Percentiles rank a stretch among this genome's conserved stretches.
Conservation (phyloP, 2,888 invertebrate genomes). For the Netelia virgata region DNA sequence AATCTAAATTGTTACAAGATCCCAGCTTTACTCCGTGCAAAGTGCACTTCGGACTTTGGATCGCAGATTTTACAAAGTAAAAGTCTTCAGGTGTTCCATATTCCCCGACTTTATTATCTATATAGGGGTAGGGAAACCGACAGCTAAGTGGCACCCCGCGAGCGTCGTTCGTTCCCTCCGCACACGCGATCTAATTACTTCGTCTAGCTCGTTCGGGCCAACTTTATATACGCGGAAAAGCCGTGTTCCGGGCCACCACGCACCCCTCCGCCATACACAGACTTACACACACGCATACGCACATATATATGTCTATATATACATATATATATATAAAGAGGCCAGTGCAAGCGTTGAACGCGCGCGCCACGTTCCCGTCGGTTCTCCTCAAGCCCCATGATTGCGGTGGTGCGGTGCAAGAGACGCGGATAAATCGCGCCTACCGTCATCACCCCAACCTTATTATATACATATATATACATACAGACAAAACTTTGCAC, state of each 20-base stretch:
- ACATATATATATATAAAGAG: background rate
- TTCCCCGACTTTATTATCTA: background rate
- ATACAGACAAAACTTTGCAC: background rate
- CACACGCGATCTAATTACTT: conserved; percentile 69
- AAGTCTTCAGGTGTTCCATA: no score
- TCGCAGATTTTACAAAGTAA: no score
- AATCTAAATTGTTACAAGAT: no score
- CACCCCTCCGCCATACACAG: background rate
- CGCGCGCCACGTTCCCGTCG: conserved; percentile 38
- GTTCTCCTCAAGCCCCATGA: conserved; percentile 55
- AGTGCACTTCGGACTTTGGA: no score
- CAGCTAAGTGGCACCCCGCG: conserved; percentile 44
- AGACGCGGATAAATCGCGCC: conserved; percentile 66
- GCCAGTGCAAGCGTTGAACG: conserved; percentile 6
- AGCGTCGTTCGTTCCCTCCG: conserved; percentile 49
- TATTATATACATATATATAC: background rate
- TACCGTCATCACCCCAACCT: conserved; percentile 24
- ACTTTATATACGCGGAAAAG: conserved; percentile 66
- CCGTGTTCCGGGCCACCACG: conserved; percentile 50
- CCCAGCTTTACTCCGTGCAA: no score
- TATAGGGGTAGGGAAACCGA: conserved; percentile 33
- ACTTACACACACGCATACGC: background rate
- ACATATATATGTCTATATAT: background rate
- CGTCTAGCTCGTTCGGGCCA: conserved; percentile 63
- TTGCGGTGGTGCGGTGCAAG: conserved; percentile 63